Base-by-base conservation (phyloP, 2,888 invertebrate species). In the Synergus itoensis region DNA sequence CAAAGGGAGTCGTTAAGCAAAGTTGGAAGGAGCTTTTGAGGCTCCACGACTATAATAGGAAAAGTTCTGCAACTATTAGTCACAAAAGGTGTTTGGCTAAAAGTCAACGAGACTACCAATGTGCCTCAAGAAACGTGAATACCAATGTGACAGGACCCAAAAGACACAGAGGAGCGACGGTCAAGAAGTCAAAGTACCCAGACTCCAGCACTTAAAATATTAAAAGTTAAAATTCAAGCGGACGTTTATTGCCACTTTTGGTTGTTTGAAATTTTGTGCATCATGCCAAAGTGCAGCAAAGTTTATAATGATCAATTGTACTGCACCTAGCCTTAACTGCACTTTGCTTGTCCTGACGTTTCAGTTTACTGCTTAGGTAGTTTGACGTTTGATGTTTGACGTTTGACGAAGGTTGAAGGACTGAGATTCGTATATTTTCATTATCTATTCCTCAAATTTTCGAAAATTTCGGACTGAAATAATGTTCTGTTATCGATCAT, bases 51-150 rank as follows among this genome's bases (percentile, higher is more conserved):
- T 11, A n/a, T 1, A 8, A 67, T n/a, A 43, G 43, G 18, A 67
- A 67, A 67, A 21, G 8, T 65, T 76, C 79, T 43, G 43, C 18
- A n/a, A 43, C 28, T 28, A 28, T 1, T n/a, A 9, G 67, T 43
- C 21, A 81, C 79, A 81, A 81, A 67, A 65, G 43, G 21, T 41
- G 21, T 65, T 18, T 65, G 79, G 75, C 76, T 67, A 81, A 69
- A 81, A 79, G 81, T 81, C 79, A 81, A 81, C 62, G 62, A 77
- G 75, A 11, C 67, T 67, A 11, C 41, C 67, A 67, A 67, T 67
- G 21, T 40, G 12, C 43, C 67, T 21, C 21, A 43, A 41, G 18
- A 64, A 64, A 64, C 18, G n/a, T 67, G 41, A 67, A 67, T 67
- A 67, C 21, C 67, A 67, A 18, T n/a, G 67, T 43, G 41, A 18